A percentile compares a stretch with the other conserved stretches of the same genome.
Evolutionary conservation across 2,888 invertebrate species (phyloP).

Genomic region (Glyphotaelius pellucidus): DNA sequence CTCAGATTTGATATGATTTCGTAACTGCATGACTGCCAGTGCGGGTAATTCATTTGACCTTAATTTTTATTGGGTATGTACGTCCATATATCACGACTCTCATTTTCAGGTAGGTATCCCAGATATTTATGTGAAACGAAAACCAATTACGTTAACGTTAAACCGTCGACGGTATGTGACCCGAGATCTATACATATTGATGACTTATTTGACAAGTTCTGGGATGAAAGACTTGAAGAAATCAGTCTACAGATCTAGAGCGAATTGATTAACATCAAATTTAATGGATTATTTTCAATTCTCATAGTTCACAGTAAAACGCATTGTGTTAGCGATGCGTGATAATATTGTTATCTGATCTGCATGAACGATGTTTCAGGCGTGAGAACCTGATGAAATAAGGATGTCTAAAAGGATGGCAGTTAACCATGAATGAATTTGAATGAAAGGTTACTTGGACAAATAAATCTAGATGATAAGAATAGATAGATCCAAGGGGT

Average conservation of each 20-base stretch:
- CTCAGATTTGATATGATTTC: constrained; percentile 56
- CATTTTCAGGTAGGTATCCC: constrained; percentile 21
- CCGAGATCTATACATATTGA: not conserved
- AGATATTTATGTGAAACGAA: constrained; percentile 35
- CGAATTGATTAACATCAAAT: not conserved
- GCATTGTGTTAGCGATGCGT: not conserved
- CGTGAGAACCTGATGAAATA: not conserved
- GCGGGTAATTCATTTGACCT: constrained; percentile 50
- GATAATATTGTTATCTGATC: not conserved
- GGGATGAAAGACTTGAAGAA: not conserved
- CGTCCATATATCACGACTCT: constrained; percentile 56
- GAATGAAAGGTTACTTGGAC: no score
- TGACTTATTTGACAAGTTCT: constrained; percentile 31
- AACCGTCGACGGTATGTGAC: constrained; percentile 7
- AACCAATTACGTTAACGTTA: constrained; percentile 57
- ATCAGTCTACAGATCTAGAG: not conserved
- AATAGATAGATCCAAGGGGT: no score
- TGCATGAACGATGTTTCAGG: not conserved
- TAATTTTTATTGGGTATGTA: constrained; percentile 38
- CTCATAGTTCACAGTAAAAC: not conserved
- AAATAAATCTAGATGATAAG: no score
- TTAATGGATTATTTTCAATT: not conserved
- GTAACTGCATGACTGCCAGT: constrained; percentile 31
- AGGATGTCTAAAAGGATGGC: not conserved
- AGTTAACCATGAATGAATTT: no score